These are phyloP conservation scores for Microcebus murinus DNA, from an alignment of 2,113 vertebrate genomes.

Conservation along the genomic window DNA sequence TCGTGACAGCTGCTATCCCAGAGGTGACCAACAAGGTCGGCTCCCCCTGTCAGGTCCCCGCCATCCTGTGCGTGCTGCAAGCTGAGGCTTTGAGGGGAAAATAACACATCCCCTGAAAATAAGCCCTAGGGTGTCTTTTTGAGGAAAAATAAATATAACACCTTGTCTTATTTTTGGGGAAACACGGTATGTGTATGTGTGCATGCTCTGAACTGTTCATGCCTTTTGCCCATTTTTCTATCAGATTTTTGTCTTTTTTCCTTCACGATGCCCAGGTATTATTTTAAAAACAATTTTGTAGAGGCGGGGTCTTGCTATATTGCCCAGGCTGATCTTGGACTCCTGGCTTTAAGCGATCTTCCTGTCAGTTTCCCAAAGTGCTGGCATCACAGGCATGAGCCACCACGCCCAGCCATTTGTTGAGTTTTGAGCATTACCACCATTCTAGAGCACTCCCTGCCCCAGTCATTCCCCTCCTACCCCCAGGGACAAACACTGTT, in stretches of 20 bases:
- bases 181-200: too few relatives aligned
- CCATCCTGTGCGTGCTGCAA: too few relatives aligned
- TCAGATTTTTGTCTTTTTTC: not conserved
- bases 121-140: too few relatives aligned
- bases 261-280: not conserved
- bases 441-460: not conserved
- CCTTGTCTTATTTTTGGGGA: too few relatives aligned
- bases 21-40: too few relatives aligned
- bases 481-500: not conserved
- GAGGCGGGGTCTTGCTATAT: not conserved
- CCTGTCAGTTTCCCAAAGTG: not conserved
- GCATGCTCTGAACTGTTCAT: not conserved
- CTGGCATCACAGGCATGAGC: not conserved
- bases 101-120: too few relatives aligned
- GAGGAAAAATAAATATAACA: too few relatives aligned
- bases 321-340: not conserved
- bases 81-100: too few relatives aligned
- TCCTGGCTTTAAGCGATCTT: not conserved
- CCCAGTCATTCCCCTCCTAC: too few relatives aligned
- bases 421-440: not conserved
- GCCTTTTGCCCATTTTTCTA: not conserved
- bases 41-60: too few relatives aligned
- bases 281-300: too few relatives aligned
- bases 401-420: not conserved
- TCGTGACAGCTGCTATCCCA: too few relatives aligned